A percentile compares a stretch with the other conserved stretches of the same genome.
phyloP scores from a whole-genome alignment of 2,113 vertebrate genomes.

The Murina feae region DNA sequence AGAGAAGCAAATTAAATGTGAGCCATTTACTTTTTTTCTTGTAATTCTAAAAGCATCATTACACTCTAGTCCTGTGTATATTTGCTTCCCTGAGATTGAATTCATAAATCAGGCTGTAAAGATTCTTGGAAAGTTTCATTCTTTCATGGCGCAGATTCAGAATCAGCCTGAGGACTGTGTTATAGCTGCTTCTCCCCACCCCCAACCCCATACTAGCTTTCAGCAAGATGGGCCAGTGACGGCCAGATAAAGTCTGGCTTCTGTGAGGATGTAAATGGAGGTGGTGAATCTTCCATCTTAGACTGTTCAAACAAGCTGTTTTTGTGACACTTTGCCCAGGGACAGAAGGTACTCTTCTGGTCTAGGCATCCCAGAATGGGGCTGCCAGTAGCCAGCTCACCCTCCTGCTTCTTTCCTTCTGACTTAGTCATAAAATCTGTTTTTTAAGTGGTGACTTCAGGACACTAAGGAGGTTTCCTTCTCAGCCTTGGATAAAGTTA shows the following conservation, averaged over 20 bases:
- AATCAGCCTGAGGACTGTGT: neutral
- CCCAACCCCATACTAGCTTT: neutral
- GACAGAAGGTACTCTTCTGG: neutral
- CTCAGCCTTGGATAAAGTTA: neutral
- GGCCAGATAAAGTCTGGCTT: neutral
- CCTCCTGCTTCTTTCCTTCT: neutral
- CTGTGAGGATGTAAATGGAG: neutral
- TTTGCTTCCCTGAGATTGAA: neutral
- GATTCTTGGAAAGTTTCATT: neutral
- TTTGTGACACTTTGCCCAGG: neutral
- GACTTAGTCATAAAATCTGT: neutral
- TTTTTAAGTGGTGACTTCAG: neutral
- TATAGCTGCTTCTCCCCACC: accelerated
- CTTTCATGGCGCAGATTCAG: neutral
- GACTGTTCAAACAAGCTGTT: neutral
- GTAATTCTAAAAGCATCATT: neutral
- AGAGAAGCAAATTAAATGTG: neutral
- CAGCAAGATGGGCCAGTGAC: neutral
- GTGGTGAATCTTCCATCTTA: neutral
- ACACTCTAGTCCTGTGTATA: neutral
- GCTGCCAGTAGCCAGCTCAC: neutral
- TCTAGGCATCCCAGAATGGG: neutral
- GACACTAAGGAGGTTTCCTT: neutral
- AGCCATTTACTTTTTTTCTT: neutral
- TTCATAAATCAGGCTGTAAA: neutral